Evolutionary conservation across 2,113 vertebrate species (phyloP).

Genomic region (Gopherus flavomarginatus): DNA sequence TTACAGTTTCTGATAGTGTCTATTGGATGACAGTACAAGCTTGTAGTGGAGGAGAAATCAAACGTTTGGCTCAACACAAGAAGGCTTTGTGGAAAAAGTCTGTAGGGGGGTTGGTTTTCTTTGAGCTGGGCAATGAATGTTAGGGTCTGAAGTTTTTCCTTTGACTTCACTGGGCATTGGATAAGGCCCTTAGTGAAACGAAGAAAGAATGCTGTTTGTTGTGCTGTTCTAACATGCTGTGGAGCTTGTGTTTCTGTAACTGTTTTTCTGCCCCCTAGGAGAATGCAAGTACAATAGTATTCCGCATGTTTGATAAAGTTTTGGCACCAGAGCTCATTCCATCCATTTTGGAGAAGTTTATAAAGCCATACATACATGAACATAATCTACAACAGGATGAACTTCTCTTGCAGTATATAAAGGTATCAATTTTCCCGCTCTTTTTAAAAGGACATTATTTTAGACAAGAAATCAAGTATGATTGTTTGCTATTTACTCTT

Average conservation of each 20-base stretch:
- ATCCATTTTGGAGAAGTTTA: conserved; percentile 82
- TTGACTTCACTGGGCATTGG: not conserved
- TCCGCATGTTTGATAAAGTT: conserved; percentile 95
- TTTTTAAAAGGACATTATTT: not conserved
- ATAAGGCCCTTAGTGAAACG: not conserved
- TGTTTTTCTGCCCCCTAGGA: conserved; percentile 78
- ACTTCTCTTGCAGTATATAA: conserved; percentile 92
- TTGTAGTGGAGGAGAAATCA: not conserved
- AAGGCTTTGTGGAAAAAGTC: not conserved
- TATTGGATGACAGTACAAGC: not conserved
- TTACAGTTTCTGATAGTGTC: not conserved
- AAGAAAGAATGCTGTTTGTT: not conserved
- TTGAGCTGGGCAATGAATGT: not conserved
- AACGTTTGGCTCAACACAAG: not conserved
- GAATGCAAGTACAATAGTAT: conserved; percentile 87
- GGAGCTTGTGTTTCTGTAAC: not conserved
- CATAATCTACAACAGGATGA: conserved; percentile 88
- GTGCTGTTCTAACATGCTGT: accelerated
- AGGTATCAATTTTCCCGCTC: conserved; percentile 77
- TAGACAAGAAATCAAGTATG: not conserved
- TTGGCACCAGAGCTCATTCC: conserved; percentile 91
- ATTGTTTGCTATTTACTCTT: not conserved
- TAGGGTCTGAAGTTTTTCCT: not conserved
- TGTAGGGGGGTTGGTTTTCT: not conserved
- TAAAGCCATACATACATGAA: conserved; percentile 88